These are phyloP conservation scores for Muricea muricata DNA, from an alignment of 92 coral and sea anemone species.

Conservation along the genomic window DNA sequence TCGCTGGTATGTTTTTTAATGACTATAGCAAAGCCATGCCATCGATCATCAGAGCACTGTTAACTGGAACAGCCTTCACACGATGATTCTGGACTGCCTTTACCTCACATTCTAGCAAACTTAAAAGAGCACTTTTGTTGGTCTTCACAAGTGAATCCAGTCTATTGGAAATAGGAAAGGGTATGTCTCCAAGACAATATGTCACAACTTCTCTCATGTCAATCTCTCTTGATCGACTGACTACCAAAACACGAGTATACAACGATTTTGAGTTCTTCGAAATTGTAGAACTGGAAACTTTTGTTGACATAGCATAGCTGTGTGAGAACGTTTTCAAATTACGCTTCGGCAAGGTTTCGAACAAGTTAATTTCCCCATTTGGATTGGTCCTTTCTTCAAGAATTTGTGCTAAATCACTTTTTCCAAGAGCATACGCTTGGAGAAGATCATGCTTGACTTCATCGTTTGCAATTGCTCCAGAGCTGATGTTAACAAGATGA, in stretches of 20 bases:
- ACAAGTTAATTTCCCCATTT: conserved; percentile 30
- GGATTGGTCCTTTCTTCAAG: conserved; percentile 26
- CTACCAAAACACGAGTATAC: conserved; percentile 20
- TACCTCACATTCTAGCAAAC: conserved; percentile 17
- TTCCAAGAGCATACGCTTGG: conserved; percentile 33
- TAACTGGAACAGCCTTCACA: conserved; percentile 18
- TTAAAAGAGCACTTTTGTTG: conserved; percentile 21
- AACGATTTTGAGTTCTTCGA: conserved; percentile 21
- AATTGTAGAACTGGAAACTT: conserved; percentile 24
- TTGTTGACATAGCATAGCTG: conserved; percentile 27
- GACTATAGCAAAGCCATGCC: conserved; percentile 32
- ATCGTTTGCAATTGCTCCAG: conserved; percentile 28
- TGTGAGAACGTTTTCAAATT: conserved; percentile 31
- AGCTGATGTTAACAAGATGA: conserved; percentile 28
- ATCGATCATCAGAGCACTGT: conserved; percentile 39
- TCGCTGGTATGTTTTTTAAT: conserved; percentile 30
- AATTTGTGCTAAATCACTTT: conserved; percentile 16
- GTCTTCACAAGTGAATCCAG: conserved; percentile 17
- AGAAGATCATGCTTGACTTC: conserved; percentile 28
- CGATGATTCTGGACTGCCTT: conserved; percentile 33
- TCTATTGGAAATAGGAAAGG: conserved; percentile 21
- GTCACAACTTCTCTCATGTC: conserved; percentile 32
- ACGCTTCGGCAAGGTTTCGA: conserved; percentile 14
- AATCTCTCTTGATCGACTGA: conserved; percentile 18
- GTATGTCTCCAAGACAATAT: conserved; percentile 13